A percentile compares a stretch with the other conserved stretches of the same genome.
These are phyloP conservation scores for Protonibea diacanthus DNA, from an alignment of 2,797 vertebrate species.

Conservation along the genomic window DNA sequence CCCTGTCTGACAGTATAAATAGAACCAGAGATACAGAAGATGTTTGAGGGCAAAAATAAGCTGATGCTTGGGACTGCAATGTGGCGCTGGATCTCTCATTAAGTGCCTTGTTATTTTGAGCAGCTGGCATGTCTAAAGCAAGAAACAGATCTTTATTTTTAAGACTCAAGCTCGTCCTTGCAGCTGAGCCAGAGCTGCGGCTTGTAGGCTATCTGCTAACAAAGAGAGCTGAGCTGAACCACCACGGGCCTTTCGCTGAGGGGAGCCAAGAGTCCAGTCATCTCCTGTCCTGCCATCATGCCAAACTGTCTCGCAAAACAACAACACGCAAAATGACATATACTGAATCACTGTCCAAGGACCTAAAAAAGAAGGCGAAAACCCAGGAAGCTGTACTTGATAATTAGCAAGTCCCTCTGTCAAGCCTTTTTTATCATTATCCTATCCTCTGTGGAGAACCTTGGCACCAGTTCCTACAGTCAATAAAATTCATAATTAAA, in stretches of 20 bases:
- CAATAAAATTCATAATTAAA: slow-evolving; percentile 43
- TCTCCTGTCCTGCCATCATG: slow-evolving; percentile 39
- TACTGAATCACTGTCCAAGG: slow-evolving; percentile 2
- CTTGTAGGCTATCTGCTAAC: slow-evolving; percentile 89
- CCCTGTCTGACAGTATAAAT: slow-evolving; percentile 80
- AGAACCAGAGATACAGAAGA: slow-evolving; percentile 83
- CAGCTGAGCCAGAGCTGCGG: slow-evolving; percentile 88
- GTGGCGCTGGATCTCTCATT: slow-evolving; percentile 88
- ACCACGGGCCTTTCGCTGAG: slow-evolving; percentile 44
- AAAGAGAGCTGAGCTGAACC: slow-evolving; percentile 79
- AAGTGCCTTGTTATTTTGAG: slow-evolving; percentile 98
- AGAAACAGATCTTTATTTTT: slow-evolving; percentile 97
- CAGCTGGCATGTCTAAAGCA: slow-evolving; percentile 94
- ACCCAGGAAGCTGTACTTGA: slow-evolving; percentile 10
- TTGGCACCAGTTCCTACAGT: slow-evolving; percentile 5
- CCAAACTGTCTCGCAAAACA: slow-evolving; percentile 59
- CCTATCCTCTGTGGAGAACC: slow-evolving; percentile 9
- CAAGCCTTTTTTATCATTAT: slow-evolving; percentile 12
- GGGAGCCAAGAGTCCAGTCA: slow-evolving; percentile 43
- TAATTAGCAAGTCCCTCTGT: slow-evolving; percentile 14
- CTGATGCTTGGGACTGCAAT: slow-evolving; percentile 83
- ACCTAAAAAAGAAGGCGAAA: neutral
- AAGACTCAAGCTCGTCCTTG: slow-evolving; percentile 92
- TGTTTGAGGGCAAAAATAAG: slow-evolving; percentile 84
- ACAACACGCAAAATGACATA: slow-evolving; percentile 62